Evolutionary conservation across 1,140 invertebrate genomes (phyloP), one percentile per base, ranked within the genome.

Genomic region (Achatina immaculata): DNA sequence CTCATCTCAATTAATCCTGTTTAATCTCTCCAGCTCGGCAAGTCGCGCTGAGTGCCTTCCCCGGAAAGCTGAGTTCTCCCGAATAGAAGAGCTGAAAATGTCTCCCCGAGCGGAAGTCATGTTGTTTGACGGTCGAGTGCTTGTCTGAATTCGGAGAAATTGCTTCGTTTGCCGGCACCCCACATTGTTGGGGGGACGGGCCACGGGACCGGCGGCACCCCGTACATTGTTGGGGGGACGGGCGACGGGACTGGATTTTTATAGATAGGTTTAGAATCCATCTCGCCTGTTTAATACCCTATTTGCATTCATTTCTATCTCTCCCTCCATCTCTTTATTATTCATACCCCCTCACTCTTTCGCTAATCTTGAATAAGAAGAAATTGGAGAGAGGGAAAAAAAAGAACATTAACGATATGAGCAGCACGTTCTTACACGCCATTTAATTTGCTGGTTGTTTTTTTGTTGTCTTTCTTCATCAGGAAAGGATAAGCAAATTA

Each of bases 1-100:
- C 28, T 62, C 58, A 62, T 62, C 58, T 16, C 58, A 62, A 62
- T 62, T 62, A 62, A 62, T 62, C 58, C 58, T 62, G 31, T 62
- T 62, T 62, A 62, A 9, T 19, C n/a, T 2, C n/a, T 28, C 58
- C 58, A 31, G 58, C 16, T 28, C 28, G n/a, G n/a, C 0, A 6
- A 31, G 3, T 62, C 58, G 58, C 16, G 28, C 58, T 31, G 58
- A 34, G 58, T 62, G 58, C n/a, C 28, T 62, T 62, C 58, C 58
- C 58, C 7, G 28, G 58, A 62, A 16, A 62, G 28, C n/a, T 4
- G 2, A 62, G 58, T 62, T 62, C 31, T 62, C 28, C 19, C 7
- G 1, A 28, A 34, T 62, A 62, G n/a, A 62, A 28, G 28, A 31
- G 7, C 28, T 2, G 28, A 31, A 62, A 62, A 62, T 62, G 58